Conservation (phyloP, 1,140 invertebrate species). For the Ceratitis capitata region DNA sequence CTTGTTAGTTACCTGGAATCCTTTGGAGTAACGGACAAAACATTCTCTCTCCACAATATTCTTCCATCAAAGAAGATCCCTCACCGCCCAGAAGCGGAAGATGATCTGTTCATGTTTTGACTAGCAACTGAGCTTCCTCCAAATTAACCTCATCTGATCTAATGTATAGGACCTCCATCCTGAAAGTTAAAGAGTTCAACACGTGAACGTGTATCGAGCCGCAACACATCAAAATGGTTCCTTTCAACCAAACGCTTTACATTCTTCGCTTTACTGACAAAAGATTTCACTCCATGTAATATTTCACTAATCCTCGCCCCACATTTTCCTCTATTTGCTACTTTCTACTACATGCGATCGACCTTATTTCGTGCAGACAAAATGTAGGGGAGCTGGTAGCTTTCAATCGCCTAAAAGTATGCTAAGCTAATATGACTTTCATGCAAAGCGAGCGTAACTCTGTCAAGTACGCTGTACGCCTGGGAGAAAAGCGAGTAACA, state of each 20-base stretch:
- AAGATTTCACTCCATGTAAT: neutral
- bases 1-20: too few species aligned
- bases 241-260: neutral
- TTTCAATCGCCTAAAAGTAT: constrained; percentile 29
- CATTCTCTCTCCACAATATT: too few species aligned
- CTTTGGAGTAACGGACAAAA: too few species aligned
- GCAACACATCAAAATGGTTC: rapidly evolving
- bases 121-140: too few species aligned
- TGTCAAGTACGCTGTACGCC: neutral
- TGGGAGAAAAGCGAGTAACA: neutral
- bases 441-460: neutral
- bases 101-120: too few species aligned
- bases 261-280: neutral
- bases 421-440: constrained; percentile 18
- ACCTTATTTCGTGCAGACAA: neutral
- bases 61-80: too few species aligned
- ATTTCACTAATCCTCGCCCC: neutral
- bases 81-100: too few species aligned
- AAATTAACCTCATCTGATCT: too few species aligned
- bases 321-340: neutral
- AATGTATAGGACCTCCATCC: too few species aligned
- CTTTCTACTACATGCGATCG: neutral
- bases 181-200: too few species aligned
- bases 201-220: too few species aligned
- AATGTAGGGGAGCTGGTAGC: neutral